These are phyloP conservation scores for Colinus virginianus DNA, from an alignment of 2,113 vertebrate genomes.

Conservation along the genomic window DNA sequence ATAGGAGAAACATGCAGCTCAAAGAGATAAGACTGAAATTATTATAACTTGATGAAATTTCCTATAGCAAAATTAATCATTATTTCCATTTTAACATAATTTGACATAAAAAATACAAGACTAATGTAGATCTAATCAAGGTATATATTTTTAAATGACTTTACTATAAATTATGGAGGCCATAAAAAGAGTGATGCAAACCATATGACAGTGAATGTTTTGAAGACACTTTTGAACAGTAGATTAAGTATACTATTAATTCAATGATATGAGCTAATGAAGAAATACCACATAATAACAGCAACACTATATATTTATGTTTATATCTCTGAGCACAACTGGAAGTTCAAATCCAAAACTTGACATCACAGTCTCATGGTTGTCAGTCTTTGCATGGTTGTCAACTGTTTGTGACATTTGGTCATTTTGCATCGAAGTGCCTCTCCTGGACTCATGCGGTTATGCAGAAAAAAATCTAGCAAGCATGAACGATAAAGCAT, in stretches of 20 bases:
- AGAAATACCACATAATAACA: not conserved
- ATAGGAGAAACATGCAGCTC: slow-evolving; percentile 79
- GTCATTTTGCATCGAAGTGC: not conserved
- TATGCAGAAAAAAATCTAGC: slow-evolving; percentile 33
- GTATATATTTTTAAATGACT: slow-evolving; percentile 58
- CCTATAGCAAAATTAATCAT: slow-evolving; percentile 82
- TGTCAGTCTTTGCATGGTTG: not conserved
- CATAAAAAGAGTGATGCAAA: slow-evolving; percentile 24
- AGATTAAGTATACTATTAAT: not conserved
- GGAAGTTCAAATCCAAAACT: not conserved
- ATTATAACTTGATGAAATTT: slow-evolving; percentile 81
- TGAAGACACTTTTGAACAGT: slow-evolving; percentile 19
- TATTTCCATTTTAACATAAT: slow-evolving; percentile 78
- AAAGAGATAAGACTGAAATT: slow-evolving; percentile 81
- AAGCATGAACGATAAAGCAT: not conserved
- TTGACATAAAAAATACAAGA: slow-evolving; percentile 68
- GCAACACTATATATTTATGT: not conserved
- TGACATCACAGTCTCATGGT: not conserved
- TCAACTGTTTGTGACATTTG: not conserved
- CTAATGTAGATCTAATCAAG: slow-evolving; percentile 69
- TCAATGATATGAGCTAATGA: not conserved
- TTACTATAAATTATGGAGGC: slow-evolving; percentile 53
- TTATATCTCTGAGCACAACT: not conserved
- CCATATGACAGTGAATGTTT: not conserved
- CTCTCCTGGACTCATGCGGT: not conserved